phyloP scores from a whole-genome alignment of 2,797 vertebrate genomes.

The Sebastes vulpes region DNA sequence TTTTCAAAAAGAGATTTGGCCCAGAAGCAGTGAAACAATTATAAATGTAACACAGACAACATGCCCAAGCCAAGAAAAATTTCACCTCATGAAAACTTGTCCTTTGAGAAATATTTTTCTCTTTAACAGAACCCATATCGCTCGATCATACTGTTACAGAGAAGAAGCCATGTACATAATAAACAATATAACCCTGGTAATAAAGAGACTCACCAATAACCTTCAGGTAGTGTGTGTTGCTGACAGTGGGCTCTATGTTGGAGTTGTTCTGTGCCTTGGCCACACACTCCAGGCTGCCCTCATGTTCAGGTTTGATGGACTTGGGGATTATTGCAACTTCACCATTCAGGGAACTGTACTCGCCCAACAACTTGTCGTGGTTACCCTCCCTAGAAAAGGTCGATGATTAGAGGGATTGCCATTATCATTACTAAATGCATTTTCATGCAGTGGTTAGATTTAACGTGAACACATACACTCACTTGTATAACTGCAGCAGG shows the following conservation, averaged over 20 bases:
- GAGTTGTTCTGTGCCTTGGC: constrained; percentile 72
- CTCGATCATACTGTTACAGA: neutral
- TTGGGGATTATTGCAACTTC: neutral
- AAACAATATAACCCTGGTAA: neutral
- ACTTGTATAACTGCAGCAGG: constrained; percentile 68
- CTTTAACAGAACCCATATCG: neutral
- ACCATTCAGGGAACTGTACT: neutral
- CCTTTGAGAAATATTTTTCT: neutral
- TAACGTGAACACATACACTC: constrained; percentile 28
- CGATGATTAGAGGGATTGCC: neutral
- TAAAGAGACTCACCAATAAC: constrained; percentile 75
- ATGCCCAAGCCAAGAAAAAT: neutral
- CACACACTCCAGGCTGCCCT: constrained; percentile 68
- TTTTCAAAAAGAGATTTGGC: neutral
- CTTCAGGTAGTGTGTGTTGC: constrained; percentile 50
- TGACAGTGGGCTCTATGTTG: constrained; percentile 41
- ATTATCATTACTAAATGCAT: neutral
- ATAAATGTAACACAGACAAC: neutral
- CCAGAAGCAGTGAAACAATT: neutral
- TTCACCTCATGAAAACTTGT: neutral
- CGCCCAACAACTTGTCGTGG: neutral
- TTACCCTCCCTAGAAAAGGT: constrained; percentile 33
- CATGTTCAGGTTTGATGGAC: accelerated
- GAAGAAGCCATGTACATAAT: neutral
- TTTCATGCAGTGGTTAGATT: neutral